phyloP scores from a whole-genome alignment of 2,797 vertebrate genomes.

The Alouatta caraya region DNA sequence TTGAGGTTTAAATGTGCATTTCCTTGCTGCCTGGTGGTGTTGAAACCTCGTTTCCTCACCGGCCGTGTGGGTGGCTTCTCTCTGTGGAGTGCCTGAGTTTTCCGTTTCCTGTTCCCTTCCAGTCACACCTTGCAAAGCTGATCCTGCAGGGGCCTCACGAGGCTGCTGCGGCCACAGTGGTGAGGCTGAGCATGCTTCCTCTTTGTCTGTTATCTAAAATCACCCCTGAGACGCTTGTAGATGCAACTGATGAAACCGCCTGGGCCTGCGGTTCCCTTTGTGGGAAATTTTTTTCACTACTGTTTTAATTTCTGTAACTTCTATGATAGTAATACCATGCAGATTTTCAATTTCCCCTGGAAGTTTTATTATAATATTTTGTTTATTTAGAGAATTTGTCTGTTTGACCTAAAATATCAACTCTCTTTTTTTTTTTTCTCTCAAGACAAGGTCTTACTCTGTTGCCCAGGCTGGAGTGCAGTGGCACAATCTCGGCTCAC shows the following conservation, averaged over 20 bases:
- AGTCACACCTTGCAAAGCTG: not conserved
- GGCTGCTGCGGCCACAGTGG: not conserved
- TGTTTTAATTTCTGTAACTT: not conserved
- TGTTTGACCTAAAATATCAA: not conserved
- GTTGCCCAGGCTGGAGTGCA: not conserved
- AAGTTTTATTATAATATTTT: no score
- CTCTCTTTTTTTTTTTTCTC: not conserved
- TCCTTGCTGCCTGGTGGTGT: not conserved
- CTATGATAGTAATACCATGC: not conserved
- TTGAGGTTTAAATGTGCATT: not conserved
- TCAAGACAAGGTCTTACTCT: not conserved
- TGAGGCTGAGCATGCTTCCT: not conserved
- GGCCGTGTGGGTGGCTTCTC: not conserved
- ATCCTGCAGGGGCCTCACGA: not conserved
- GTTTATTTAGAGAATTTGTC: not conserved
- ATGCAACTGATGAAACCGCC: not conserved
- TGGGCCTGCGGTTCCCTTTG: not conserved
- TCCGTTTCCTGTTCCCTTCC: not conserved
- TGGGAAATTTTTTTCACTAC: not conserved
- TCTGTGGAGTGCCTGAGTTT: not conserved
- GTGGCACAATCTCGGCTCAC: no score
- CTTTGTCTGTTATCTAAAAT: not conserved
- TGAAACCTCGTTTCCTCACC: not conserved
- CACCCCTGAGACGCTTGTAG: no score
- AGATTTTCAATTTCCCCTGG: not conserved